Conservation (phyloP, 2,888 invertebrate genomes). For the Trissolcus brochymenae region DNA sequence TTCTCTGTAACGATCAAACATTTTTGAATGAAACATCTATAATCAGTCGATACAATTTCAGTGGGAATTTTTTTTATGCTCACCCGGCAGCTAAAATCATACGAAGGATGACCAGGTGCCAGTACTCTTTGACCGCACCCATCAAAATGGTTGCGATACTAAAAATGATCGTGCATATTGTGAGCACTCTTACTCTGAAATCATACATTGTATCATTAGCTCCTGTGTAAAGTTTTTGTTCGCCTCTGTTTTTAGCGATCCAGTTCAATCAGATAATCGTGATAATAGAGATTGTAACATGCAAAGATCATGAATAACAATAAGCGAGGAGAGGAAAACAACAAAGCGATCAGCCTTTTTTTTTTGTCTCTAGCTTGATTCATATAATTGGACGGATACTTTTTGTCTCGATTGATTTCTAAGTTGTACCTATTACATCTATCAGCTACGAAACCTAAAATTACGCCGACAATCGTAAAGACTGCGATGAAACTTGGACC, state of each 20-base stretch:
- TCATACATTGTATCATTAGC: neutral
- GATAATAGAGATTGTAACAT: too few species aligned
- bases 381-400: too few species aligned
- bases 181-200: constrained; percentile 83
- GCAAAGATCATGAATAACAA: too few species aligned
- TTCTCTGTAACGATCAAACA: constrained; percentile 78
- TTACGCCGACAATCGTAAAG: constrained; percentile 91
- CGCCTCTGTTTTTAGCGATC: too few species aligned
- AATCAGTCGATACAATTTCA: too few species aligned
- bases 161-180: constrained; percentile 87
- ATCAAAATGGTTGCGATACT: constrained; percentile 90
- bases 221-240: too few species aligned
- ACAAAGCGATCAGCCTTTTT: too few species aligned
- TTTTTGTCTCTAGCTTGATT: too few species aligned
- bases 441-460: constrained; percentile 90
- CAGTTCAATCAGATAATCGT: too few species aligned
- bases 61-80: constrained; percentile 59
- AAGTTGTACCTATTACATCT: constrained; percentile 77
- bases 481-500: constrained; percentile 95
- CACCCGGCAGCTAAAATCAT: constrained; percentile 92
- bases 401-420: too few species aligned
- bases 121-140: constrained; percentile 89
- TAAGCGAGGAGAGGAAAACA: too few species aligned
- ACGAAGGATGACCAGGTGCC: constrained; percentile 91
- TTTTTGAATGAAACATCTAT: too few species aligned